A percentile compares a stretch with the other conserved stretches of the same genome.
Evolutionary conservation across 2,888 invertebrate genomes (phyloP).

Genomic region (Ectemnius continuus): DNA sequence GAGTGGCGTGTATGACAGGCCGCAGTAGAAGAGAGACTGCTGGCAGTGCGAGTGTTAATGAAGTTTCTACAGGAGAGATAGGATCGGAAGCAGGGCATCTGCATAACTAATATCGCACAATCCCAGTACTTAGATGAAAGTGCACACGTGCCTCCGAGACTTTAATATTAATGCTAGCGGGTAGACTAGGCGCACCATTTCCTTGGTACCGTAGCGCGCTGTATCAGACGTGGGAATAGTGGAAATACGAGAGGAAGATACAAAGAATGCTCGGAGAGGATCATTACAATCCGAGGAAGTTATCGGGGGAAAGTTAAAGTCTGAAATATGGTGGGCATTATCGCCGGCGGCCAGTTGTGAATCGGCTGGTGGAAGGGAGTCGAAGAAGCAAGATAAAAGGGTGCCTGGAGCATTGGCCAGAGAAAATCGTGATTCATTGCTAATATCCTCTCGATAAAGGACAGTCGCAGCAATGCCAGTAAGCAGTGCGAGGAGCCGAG

Average conservation of each 20-base stretch:
- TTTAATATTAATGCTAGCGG: slow-evolving; percentile 16
- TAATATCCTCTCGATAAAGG: slow-evolving; percentile 5
- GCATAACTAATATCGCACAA: slow-evolving; percentile 12
- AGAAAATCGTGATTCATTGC: slow-evolving; percentile 12
- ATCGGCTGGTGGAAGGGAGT: neutral
- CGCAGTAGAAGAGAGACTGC: slow-evolving; percentile 17
- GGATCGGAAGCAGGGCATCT: slow-evolving; percentile 12
- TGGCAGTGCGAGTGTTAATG: slow-evolving; percentile 28
- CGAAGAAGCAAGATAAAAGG: slow-evolving; percentile 4
- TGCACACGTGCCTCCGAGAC: slow-evolving; percentile 37
- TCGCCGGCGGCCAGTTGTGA: neutral
- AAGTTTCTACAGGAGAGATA: slow-evolving; percentile 14
- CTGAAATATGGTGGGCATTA: neutral
- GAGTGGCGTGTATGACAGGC: slow-evolving; percentile 30
- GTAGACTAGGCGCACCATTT: too few species aligned
- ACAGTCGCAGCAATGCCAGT: neutral
- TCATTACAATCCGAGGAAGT: neutral
- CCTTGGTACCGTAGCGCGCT: too few species aligned
- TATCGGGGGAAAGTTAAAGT: neutral
- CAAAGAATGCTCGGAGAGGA: neutral
- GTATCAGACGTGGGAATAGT: neutral
- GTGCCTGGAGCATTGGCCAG: neutral
- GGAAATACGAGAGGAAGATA: neutral
- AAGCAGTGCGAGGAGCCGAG: neutral
- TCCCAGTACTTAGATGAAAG: slow-evolving; percentile 27